Evolutionary conservation across 2,797 vertebrate genomes (phyloP), one percentile per base, ranked within the genome.

Genomic region (Psittacula derbiana): DNA sequence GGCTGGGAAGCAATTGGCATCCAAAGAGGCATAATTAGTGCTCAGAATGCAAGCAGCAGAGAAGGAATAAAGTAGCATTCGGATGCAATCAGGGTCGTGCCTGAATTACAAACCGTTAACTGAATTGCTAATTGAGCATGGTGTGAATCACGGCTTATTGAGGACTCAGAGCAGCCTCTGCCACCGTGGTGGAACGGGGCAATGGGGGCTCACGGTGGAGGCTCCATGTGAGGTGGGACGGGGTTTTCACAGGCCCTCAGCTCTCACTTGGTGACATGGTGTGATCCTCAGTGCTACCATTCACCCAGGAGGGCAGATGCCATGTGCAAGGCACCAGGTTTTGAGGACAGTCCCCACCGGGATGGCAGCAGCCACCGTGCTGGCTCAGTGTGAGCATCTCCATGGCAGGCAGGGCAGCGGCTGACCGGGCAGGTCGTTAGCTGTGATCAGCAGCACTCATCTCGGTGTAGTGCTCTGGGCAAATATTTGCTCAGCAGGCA

Each of bases 21-120:
- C 95, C 96, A 95, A 91, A 94, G 97, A 96, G 95, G 95, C 93
- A 46, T 97, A 97, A 97, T 97, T 97, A 97, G 96, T 46, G 96
- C 96, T 97, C 94, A 83, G 95, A 95, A 97, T 91, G 96, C 89
- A 69, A 93, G 88, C 88, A 31, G 93, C 87, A 15, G 88, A 30
- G 79, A 93, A 91, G 97, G 88, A 96, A 96, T 96, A 92, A 95
- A 96, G 96, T 61, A 33, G 95, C 95, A 79, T 61, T 96, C 85
- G 92, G 94, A 96, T 94, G 96, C 95, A 90, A 96, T 96, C 96
- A 87, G 95, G 96, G 97, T 95, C 96, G 92, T 91, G 97, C 88
- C 93, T 94, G 94, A 96, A 96, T 96, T 96, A 92, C 96, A 88
- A 86, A 95, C 85, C 72, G 55, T 80, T 92, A 55, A 36, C 90